Conservation (phyloP, 1,140 invertebrate genomes). For the Medauroidea extradentata region DNA sequence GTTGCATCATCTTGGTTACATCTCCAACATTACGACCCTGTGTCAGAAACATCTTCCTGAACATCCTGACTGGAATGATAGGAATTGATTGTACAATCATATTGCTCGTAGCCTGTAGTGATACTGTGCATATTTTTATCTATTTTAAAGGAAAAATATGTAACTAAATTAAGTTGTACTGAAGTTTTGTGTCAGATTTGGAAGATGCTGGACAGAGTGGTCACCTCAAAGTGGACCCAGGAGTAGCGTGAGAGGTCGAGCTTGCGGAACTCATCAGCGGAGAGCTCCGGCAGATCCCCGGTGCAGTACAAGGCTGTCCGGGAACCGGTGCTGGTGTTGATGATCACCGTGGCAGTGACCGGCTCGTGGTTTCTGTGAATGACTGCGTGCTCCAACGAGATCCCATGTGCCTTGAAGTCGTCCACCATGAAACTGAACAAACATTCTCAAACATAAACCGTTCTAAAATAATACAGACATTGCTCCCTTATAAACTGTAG, state of each 20-base stretch:
- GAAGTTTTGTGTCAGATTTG: conserved; percentile 11
- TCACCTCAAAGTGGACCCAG: conserved; percentile 71
- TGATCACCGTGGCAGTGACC: conserved; percentile 48
- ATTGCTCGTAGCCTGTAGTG: too few relatives aligned
- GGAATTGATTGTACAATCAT: background rate
- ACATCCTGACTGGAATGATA: background rate
- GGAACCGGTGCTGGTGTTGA: conserved; percentile 48
- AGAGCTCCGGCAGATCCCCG: conserved; percentile 54
- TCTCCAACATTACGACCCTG: conserved; percentile 54
- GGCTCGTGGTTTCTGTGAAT: conserved; percentile 33
- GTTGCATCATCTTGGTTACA: conserved; percentile 53
- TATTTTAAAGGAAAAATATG: too few relatives aligned
- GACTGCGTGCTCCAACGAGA: conserved; percentile 48
- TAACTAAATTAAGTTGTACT: too few relatives aligned
- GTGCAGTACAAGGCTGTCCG: conserved; percentile 60
- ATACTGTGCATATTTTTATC: too few relatives aligned
- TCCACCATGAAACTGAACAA: conserved; percentile 44
- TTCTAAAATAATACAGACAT: too few relatives aligned
- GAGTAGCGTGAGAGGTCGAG: conserved; percentile 51
- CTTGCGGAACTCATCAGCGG: conserved; percentile 53
- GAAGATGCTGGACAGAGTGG: background rate
- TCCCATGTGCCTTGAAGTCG: conserved; percentile 50
- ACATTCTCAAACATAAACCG: too few relatives aligned
- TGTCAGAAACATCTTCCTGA: background rate
- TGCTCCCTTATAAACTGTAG: too few relatives aligned